Evolutionary conservation across 2,113 vertebrate genomes (phyloP).

Genomic region (Nothobranchius kuhntae): DNA sequence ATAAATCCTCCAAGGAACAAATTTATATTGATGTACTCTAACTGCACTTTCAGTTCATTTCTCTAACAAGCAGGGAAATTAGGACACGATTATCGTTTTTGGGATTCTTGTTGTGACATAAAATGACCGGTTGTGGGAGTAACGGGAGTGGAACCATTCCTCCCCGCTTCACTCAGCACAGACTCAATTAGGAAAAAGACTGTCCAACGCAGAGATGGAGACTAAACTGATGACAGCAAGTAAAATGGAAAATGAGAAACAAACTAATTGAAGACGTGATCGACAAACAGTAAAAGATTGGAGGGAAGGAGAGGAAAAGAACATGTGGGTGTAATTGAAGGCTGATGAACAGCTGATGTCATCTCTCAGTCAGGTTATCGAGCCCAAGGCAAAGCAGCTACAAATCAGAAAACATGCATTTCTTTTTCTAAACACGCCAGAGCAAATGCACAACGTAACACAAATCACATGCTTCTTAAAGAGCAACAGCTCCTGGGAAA

Average conservation of each 20-base stretch:
- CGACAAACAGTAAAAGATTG: conserved; percentile 11
- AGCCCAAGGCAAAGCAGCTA: conserved; percentile 62
- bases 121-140: conserved; percentile 19
- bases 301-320: conserved; percentile 9
- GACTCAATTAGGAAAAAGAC: conserved; percentile 2
- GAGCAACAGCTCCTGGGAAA: conserved; percentile 13
- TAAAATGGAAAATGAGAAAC: neutral
- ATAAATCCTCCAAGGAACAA: conserved; percentile 24
- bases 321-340: conserved; percentile 75
- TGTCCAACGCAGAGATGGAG: neutral
- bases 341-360: conserved; percentile 70
- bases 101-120: conserved; percentile 27
- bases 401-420: conserved; percentile 59
- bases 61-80: conserved; percentile 15
- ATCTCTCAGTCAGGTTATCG: conserved; percentile 77
- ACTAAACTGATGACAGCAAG: conserved; percentile 1
- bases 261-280: conserved; percentile 10
- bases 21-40: conserved; percentile 23
- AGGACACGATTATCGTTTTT: conserved; percentile 19
- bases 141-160: conserved; percentile 24
- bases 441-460: conserved; percentile 15
- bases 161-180: conserved; percentile 22
- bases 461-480: conserved; percentile 15
- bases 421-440: conserved; percentile 44
- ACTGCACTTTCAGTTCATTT: conserved; percentile 1